Evolutionary conservation across 2,888 invertebrate genomes (phyloP).

Genomic region (Odontocolon sp.): DNA sequence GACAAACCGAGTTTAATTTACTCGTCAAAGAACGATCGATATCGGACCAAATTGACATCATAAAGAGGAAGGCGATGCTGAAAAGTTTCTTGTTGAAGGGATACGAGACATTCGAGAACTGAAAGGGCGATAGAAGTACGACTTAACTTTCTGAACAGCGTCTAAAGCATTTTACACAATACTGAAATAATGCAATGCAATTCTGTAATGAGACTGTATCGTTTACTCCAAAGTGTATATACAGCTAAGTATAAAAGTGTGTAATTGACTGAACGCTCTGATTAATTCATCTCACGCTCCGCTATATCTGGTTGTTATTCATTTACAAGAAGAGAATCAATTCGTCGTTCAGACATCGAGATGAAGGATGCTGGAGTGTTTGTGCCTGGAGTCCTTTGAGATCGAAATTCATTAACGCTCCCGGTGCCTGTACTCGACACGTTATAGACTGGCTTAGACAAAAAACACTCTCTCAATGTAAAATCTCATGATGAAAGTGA

Average conservation of each 20-base stretch:
- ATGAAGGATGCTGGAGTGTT: neutral
- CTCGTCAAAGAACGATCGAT: slow-evolving; percentile 65
- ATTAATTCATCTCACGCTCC: slow-evolving; percentile 40
- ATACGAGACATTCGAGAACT: neutral
- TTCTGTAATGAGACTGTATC: no score
- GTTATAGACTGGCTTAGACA: no score
- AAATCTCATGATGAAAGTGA: no score
- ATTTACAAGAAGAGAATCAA: slow-evolving; percentile 21
- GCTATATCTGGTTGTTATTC: slow-evolving; percentile 22
- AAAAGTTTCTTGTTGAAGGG: slow-evolving; percentile 16
- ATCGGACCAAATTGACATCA: slow-evolving; percentile 61
- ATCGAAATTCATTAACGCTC: slow-evolving; percentile 20
- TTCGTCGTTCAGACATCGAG: slow-evolving; percentile 18
- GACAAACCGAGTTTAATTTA: slow-evolving; percentile 71
- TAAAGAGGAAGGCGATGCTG: slow-evolving; percentile 4
- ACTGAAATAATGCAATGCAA: no score
- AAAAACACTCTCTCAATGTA: no score
- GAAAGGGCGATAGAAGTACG: slow-evolving; percentile 46
- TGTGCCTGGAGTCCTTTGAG: slow-evolving; percentile 19
- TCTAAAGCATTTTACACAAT: no score
- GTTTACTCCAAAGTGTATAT: neutral
- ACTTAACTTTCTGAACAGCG: slow-evolving; percentile 56
- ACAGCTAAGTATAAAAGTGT: neutral
- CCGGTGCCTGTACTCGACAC: neutral
- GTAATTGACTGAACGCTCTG: slow-evolving; percentile 19